Evolutionary conservation across 1,140 invertebrate genomes (phyloP).

Genomic region (Eurosta solidaginis): DNA sequence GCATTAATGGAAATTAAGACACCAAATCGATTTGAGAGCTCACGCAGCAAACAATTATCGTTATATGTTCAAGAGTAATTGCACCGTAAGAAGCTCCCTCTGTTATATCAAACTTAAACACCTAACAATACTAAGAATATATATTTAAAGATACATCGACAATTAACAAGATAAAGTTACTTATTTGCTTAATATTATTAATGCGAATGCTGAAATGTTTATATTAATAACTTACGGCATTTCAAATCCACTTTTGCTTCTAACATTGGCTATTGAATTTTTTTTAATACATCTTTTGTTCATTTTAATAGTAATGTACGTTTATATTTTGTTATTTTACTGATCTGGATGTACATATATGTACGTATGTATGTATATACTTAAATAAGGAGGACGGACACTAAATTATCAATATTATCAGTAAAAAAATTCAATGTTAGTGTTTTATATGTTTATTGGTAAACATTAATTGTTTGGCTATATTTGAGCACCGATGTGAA

Average conservation of each 20-base stretch:
- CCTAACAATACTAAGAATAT: too few species aligned
- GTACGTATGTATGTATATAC: background rate
- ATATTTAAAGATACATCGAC: background rate
- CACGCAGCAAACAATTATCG: conserved; percentile 90
- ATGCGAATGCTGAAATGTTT: conserved; percentile 47
- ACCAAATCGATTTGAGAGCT: conserved; percentile 98
- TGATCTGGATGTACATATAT: background rate
- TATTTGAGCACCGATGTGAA: too few species aligned
- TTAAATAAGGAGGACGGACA: too few species aligned
- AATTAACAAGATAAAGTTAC: too few species aligned
- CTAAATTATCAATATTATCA: too few species aligned
- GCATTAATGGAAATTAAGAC: conserved; percentile 95
- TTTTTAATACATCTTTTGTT: conserved; percentile 54
- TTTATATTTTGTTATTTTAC: conserved; percentile 41
- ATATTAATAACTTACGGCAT: conserved; percentile 44
- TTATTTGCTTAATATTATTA: too few species aligned
- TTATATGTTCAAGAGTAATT: conserved; percentile 75
- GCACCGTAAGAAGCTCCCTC: background rate
- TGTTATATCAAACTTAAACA: too few species aligned
- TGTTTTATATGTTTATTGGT: too few species aligned
- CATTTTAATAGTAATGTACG: conserved; percentile 48
- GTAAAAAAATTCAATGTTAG: too few species aligned
- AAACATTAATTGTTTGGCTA: too few species aligned
- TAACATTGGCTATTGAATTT: conserved; percentile 52
- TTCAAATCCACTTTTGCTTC: conserved; percentile 46